Conservation (phyloP, 2,113 vertebrate species). For the Labrus mixtus region DNA sequence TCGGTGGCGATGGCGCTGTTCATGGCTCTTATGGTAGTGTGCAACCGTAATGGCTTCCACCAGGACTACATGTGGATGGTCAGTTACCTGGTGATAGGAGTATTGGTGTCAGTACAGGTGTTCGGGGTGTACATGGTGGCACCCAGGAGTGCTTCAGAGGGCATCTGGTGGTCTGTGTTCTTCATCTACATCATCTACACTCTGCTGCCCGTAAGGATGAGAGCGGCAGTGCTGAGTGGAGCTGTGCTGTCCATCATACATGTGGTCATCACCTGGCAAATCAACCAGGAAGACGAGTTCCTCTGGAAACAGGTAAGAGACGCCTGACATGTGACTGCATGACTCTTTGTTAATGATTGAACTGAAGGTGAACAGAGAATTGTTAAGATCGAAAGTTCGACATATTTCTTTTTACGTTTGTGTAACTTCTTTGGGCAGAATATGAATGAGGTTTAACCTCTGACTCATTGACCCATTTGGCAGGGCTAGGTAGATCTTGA, state of each 20-base stretch:
- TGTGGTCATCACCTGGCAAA: slow-evolving; percentile 90
- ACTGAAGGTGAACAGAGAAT: neutral
- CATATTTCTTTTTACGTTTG: neutral
- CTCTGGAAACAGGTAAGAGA: slow-evolving; percentile 94
- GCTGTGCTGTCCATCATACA: slow-evolving; percentile 89
- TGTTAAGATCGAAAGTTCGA: neutral
- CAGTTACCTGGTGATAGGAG: slow-evolving; percentile 93
- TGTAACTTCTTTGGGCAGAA: too few species aligned
- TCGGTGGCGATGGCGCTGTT: slow-evolving; percentile 90
- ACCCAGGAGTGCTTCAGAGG: slow-evolving; percentile 90
- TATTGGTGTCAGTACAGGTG: slow-evolving; percentile 89
- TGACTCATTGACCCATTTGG: too few species aligned
- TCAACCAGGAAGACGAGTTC: slow-evolving; percentile 88
- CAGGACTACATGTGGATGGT: slow-evolving; percentile 98
- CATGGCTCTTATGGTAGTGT: slow-evolving; percentile 93
- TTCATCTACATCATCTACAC: slow-evolving; percentile 99
- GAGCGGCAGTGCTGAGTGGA: slow-evolving; percentile 94
- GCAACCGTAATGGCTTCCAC: slow-evolving; percentile 94
- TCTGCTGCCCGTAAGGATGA: slow-evolving; percentile 94
- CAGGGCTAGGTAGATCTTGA: too few species aligned
- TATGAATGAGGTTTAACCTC: too few species aligned
- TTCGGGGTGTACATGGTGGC: slow-evolving; percentile 87
- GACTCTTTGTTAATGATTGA: slow-evolving; percentile 7
- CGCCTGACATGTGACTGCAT: neutral
- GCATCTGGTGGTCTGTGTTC: slow-evolving; percentile 96